phyloP scores from a whole-genome alignment of 2,797 vertebrate genomes.

The Mycteria americana region DNA sequence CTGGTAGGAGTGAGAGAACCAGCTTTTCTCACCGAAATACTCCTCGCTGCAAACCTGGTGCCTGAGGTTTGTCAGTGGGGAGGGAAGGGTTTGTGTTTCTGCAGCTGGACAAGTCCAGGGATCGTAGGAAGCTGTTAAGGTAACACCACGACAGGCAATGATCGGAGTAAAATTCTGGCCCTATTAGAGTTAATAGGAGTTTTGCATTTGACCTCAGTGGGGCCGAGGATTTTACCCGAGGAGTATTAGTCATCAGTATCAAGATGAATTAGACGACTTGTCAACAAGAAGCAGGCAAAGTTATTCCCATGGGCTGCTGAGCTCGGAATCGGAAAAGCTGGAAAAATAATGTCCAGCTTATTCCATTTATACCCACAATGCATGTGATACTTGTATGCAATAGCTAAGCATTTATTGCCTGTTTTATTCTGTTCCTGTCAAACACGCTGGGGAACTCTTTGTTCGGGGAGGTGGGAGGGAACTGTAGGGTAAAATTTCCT shows the following conservation, averaged over 20 bases:
- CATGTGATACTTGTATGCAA: accelerated
- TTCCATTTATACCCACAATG: background rate
- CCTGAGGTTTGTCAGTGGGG: background rate
- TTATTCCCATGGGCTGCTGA: background rate
- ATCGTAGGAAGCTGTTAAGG: background rate
- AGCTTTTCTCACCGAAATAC: background rate
- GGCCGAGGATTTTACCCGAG: background rate
- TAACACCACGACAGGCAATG: accelerated
- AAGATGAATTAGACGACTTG: background rate
- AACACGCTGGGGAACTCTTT: background rate
- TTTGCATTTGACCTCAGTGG: background rate
- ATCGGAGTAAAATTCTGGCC: background rate
- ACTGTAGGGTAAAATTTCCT: background rate
- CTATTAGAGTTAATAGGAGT: background rate
- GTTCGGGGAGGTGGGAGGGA: background rate
- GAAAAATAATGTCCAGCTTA: background rate
- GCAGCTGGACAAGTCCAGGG: background rate
- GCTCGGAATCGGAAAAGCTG: background rate
- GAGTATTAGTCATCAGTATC: background rate
- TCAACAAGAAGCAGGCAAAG: conserved; percentile 18
- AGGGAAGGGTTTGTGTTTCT: background rate
- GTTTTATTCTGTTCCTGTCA: background rate
- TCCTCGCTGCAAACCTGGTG: background rate
- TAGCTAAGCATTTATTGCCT: background rate
- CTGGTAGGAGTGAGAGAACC: background rate